Evolutionary conservation across 2,797 vertebrate species (phyloP).

Genomic region (Mus spretus): DNA sequence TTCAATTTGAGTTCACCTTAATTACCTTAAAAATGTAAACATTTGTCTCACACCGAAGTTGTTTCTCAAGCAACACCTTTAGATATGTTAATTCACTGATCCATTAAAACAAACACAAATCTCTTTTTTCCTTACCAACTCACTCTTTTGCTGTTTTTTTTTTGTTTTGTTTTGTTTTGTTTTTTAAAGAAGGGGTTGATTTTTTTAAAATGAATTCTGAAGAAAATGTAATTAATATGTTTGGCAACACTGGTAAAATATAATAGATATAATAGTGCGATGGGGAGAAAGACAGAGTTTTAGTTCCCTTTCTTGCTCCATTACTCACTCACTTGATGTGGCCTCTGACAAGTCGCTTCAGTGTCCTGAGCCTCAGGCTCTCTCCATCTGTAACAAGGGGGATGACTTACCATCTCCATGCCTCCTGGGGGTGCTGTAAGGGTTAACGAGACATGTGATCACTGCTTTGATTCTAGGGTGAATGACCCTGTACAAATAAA

Average conservation of each 20-base stretch:
- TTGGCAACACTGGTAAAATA: constrained; percentile 68
- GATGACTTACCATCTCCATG: constrained; percentile 35
- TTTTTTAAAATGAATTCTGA: constrained; percentile 69
- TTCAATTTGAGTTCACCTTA: constrained; percentile 25
- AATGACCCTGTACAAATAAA: constrained; percentile 76
- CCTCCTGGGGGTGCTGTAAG: constrained; percentile 68
- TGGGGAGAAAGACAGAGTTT: constrained; percentile 56
- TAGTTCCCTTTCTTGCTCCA: constrained; percentile 45
- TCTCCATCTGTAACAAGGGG: background rate
- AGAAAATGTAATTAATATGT: constrained; percentile 66
- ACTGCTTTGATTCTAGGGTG: constrained; percentile 74
- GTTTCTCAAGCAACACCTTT: constrained; percentile 59
- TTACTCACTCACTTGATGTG: constrained; percentile 80
- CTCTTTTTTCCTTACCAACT: constrained; percentile 22
- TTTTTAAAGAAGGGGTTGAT: background rate
- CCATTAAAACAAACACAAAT: background rate
- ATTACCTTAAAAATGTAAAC: background rate
- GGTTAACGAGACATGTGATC: constrained; percentile 76
- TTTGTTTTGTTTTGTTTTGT: background rate
- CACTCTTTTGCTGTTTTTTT: background rate
- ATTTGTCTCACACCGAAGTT: constrained; percentile 50
- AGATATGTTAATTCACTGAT: background rate
- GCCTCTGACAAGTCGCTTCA: constrained; percentile 75
- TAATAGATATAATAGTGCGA: background rate
- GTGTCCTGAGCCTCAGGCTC: constrained; percentile 68